Percentiles rank a stretch among this genome's conserved stretches.
These are phyloP conservation scores for Enteromius paludinosus DNA, from an alignment of 2,797 vertebrate species.

Conservation along the genomic window DNA sequence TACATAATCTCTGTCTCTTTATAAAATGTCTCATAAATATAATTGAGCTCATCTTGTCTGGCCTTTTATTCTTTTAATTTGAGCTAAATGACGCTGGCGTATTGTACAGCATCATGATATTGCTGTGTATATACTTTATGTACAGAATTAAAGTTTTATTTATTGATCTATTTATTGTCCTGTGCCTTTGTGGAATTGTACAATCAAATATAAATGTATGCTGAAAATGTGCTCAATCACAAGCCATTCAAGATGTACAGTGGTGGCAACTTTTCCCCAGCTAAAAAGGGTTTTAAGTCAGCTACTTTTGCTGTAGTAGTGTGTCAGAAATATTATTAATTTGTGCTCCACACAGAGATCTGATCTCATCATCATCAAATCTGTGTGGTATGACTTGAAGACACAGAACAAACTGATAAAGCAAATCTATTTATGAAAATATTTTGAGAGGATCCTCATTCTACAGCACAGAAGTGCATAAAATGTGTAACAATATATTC, in stretches of 20 bases:
- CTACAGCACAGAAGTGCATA: too few species aligned
- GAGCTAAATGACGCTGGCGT: conserved; percentile 40
- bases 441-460: too few species aligned
- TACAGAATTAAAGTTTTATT: conserved; percentile 72
- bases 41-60: conserved; percentile 12
- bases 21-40: not conserved
- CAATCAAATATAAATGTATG: not conserved
- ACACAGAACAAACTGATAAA: too few species aligned
- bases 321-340: too few species aligned
- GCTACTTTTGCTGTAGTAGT: too few species aligned
- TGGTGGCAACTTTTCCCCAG: not conserved
- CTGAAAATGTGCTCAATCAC: not conserved
- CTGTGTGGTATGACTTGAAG: too few species aligned
- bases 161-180: conserved; percentile 64
- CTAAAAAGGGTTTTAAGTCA: not conserved
- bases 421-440: too few species aligned
- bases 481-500: too few species aligned
- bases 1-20: conserved; percentile 18
- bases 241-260: not conserved
- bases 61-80: conserved; percentile 65
- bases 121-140: conserved; percentile 73
- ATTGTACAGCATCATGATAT: conserved; percentile 54
- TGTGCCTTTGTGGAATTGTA: not conserved
- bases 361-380: too few species aligned
- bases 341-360: too few species aligned